Evolutionary conservation across 1,140 invertebrate species (phyloP), one percentile per base, ranked within the genome.

Genomic region (Drosophila chauvacae): DNA sequence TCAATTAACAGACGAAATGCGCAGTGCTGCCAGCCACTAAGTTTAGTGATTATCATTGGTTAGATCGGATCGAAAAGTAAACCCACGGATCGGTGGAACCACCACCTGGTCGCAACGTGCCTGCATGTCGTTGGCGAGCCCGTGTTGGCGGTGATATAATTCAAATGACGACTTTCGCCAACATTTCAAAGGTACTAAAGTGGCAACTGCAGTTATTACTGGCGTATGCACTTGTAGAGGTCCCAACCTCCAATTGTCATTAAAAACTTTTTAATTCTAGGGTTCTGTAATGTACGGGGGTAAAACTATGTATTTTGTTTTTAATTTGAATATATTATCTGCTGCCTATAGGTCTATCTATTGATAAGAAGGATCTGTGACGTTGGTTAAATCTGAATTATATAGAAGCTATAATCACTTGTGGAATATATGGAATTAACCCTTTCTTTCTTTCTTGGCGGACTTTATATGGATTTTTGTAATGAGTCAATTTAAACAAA

Each of bases 1-100:
- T 80, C 81, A 83, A 79, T 71, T 71, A 68, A 56, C 39, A 10
- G 23, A 58, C 42, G 41, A 58, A 39, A 68, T 77, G 77, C 76
- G 64, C 76, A 82, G 20, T 77, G 71, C 20, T n/a, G 45, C 20
- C 45, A 26, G 5, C 23, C 23, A 61, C 47, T 65, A 58, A 86
- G 37, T 56, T 42, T 62, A 51, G 55, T 56, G 42, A 72, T 80
- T 63, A 77, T 83, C 56, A 77, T 80, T 77, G 47, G 33, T 56
- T 60, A 41, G 51, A 83, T 71, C 53, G 47, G 48, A 28, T 33
- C 13, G 55, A 18, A 30, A 63, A 23, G 20, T 14, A 30, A 50
- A 51, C 41, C 50, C 28, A 56, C 18, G 39, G 45, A 20, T 55
- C 30, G 64, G 44, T 61, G n/a, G 20, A 57, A 18, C 50, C 37